phyloP scores from a whole-genome alignment of 1,140 invertebrate genomes.

The Pseudomyrmex pallidus region DNA sequence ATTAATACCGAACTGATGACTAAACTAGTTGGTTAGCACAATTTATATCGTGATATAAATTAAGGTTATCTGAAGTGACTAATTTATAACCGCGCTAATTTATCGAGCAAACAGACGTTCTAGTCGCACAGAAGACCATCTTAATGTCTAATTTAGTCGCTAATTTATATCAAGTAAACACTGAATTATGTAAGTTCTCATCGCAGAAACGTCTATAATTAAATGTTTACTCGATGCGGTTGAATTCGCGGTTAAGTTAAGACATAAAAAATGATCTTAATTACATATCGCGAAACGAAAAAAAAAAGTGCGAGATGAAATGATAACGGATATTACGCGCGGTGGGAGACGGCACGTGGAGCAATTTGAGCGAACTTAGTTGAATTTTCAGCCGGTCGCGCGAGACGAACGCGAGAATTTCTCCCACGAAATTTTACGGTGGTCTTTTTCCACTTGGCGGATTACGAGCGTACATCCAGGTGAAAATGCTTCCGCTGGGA shows the following conservation, averaged over 20 bases:
- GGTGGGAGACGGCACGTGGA: background rate
- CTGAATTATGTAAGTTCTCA: background rate
- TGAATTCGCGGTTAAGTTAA: constrained; percentile 17
- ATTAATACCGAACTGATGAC: no score
- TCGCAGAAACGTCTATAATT: background rate
- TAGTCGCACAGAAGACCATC: no score
- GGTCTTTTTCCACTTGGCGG: constrained; percentile 59
- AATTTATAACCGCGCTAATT: no score
- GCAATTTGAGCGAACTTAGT: constrained; percentile 34
- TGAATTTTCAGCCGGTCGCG: constrained; percentile 14
- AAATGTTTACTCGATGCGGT: constrained; percentile 7
- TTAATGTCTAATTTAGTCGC: no score
- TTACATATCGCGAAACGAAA: constrained; percentile 5
- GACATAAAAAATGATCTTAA: background rate
- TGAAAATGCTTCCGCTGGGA: constrained; percentile 53
- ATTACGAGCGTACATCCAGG: constrained; percentile 54
- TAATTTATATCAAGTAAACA: no score
- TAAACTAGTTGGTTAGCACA: no score
- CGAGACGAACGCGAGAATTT: constrained; percentile 22
- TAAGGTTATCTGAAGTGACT: no score
- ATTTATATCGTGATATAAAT: no score
- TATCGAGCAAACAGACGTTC: no score
- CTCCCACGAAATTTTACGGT: constrained; percentile 53
- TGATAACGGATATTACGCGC: constrained; percentile 34
- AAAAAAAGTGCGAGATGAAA: constrained; percentile 1